phyloP scores from a whole-genome alignment of 2,797 vertebrate species.

The Myotis myotis region DNA sequence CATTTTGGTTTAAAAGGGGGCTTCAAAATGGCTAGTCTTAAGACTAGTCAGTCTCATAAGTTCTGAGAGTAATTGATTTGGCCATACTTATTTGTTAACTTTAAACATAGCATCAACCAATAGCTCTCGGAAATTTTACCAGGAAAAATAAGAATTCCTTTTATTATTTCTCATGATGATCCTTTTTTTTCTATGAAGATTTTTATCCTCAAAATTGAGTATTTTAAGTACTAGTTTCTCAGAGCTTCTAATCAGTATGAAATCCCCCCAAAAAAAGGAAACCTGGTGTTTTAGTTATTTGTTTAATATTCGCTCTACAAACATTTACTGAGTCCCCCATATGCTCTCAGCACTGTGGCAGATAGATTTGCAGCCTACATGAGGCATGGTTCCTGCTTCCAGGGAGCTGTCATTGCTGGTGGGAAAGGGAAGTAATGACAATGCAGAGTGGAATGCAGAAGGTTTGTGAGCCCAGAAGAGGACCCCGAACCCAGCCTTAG shows the following conservation, averaged over 20 bases:
- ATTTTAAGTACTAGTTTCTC: background rate
- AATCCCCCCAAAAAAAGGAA: slow-evolving; percentile 2
- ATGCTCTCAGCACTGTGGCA: background rate
- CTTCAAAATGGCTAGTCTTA: background rate
- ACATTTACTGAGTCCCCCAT: background rate
- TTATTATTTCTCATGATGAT: background rate
- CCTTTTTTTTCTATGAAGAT: background rate
- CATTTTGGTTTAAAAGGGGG: background rate
- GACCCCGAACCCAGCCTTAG: background rate
- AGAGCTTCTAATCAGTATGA: background rate
- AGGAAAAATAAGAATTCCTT: background rate
- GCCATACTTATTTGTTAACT: background rate
- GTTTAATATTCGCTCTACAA: background rate
- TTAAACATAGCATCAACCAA: background rate
- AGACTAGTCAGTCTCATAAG: background rate
- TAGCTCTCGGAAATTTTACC: background rate
- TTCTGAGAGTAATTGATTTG: background rate
- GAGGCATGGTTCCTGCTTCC: background rate
- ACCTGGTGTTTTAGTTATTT: background rate
- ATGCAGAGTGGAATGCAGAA: background rate
- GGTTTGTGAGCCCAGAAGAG: background rate
- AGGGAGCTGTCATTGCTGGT: background rate
- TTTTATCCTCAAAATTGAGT: background rate
- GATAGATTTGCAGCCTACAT: background rate
- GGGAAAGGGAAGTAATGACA: background rate